A percentile compares a stretch with the other conserved stretches of the same genome.
These are phyloP conservation scores for Ursus arctos DNA, from an alignment of 2,113 vertebrate species.

Conservation along the genomic window DNA sequence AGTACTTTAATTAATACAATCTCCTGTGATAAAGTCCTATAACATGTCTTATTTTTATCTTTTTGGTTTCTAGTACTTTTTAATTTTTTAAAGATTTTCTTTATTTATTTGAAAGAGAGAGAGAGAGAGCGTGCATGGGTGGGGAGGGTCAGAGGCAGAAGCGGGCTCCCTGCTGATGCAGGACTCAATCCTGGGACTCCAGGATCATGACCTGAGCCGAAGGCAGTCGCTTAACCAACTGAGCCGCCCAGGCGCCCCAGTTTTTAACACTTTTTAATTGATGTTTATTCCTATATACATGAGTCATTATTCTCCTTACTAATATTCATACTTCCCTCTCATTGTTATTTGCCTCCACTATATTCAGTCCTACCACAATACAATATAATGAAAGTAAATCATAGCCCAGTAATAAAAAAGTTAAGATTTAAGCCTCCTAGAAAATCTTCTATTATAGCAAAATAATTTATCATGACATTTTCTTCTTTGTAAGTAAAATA, in stretches of 20 bases:
- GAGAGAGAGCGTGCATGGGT: no score
- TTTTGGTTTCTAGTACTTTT: conserved; percentile 34
- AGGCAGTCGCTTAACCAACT: no score
- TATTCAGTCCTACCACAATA: not conserved
- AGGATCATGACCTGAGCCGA: no score
- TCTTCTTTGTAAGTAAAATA: conserved; percentile 24
- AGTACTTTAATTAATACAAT: not conserved
- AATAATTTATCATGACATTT: conserved; percentile 50
- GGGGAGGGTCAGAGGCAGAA: no score
- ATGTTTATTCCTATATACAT: not conserved
- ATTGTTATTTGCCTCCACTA: not conserved
- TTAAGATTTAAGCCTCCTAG: not conserved
- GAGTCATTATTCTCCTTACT: not conserved
- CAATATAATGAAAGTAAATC: not conserved
- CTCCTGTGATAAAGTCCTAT: not conserved
- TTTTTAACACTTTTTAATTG: not conserved
- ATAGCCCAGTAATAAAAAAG: not conserved
- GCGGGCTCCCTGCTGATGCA: no score
- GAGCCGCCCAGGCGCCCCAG: no score
- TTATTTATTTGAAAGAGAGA: no score
- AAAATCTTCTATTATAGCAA: not conserved
- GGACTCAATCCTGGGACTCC: no score
- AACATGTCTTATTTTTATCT: not conserved
- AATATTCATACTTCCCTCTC: not conserved
- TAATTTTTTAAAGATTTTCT: not conserved